Conservation (phyloP, 2,888 invertebrate species). For the Azorinus chamasolen region DNA sequence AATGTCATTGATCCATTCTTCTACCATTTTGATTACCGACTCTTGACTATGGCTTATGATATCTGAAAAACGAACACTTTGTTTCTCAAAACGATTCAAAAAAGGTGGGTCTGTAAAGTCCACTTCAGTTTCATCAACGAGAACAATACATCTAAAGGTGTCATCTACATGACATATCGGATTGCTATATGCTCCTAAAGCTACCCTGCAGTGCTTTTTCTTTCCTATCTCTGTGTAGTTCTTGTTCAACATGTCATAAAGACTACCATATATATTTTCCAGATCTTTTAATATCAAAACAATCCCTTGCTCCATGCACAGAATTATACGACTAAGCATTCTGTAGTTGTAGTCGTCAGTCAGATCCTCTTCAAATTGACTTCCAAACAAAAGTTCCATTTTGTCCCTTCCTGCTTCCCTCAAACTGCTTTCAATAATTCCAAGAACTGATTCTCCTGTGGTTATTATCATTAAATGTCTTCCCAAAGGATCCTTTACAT, state of each 20-base stretch:
- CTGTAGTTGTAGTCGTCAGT: slow-evolving; percentile 75
- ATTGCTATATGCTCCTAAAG: slow-evolving; percentile 73
- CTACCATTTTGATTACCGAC: slow-evolving; percentile 28
- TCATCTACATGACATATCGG: slow-evolving; percentile 75
- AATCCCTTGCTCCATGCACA: slow-evolving; percentile 76
- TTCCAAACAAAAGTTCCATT: slow-evolving; percentile 71
- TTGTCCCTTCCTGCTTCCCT: slow-evolving; percentile 42
- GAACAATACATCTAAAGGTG: slow-evolving; percentile 73
- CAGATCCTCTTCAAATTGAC: slow-evolving; percentile 74
- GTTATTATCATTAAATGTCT: slow-evolving; percentile 71
- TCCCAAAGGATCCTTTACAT: slow-evolving; percentile 61
- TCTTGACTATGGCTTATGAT: slow-evolving; percentile 44
- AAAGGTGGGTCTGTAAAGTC: slow-evolving; percentile 73
- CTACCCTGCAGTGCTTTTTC: slow-evolving; percentile 72
- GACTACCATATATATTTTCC: slow-evolving; percentile 72
- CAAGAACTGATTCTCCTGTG: slow-evolving; percentile 67
- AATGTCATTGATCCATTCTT: slow-evolving; percentile 29
- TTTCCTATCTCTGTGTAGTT: slow-evolving; percentile 72
- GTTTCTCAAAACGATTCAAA: slow-evolving; percentile 81
- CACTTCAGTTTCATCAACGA: slow-evolving; percentile 68
- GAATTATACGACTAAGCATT: slow-evolving; percentile 71
- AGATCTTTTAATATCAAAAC: slow-evolving; percentile 72
- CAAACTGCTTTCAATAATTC: slow-evolving; percentile 61
- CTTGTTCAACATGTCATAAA: slow-evolving; percentile 78
- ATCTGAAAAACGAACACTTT: slow-evolving; percentile 72